Percentiles rank a stretch among this genome's conserved stretches.
These are phyloP conservation scores for Meteorus sp. DNA, from an alignment of 1,140 invertebrate species.

Conservation along the genomic window DNA sequence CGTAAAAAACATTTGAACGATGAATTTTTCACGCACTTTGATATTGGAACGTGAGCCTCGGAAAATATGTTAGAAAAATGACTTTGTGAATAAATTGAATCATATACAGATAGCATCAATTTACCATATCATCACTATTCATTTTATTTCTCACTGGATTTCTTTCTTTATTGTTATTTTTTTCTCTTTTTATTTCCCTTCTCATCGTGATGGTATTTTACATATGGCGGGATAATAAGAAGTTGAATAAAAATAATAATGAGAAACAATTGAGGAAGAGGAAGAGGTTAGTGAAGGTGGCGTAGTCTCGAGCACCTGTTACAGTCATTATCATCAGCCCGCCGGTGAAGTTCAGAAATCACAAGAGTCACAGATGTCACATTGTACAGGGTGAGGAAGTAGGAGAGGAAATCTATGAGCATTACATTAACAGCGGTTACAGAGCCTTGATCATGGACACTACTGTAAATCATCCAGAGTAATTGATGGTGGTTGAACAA, in stretches of 20 bases:
- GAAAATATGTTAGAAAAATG: neutral
- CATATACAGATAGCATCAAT: neutral
- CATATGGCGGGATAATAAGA: no score
- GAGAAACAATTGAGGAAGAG: neutral
- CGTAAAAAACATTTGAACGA: slow-evolving; percentile 9
- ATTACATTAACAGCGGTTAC: no score
- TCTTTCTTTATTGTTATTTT: no score
- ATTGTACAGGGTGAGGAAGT: no score
- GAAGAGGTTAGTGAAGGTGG: neutral
- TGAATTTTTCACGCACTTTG: slow-evolving; percentile 17
- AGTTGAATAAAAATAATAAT: neutral
- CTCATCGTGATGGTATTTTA: no score
- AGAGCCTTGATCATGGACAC: no score
- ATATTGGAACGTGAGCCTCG: slow-evolving; percentile 3
- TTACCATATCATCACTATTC: no score
- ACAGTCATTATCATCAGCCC: slow-evolving; percentile 8
- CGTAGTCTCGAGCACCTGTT: slow-evolving; percentile 6
- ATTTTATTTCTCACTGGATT: no score
- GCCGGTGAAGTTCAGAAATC: neutral
- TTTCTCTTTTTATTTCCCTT: no score
- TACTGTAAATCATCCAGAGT: neutral
- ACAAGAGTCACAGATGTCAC: neutral
- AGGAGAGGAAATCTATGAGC: no score
- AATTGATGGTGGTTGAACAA: neutral
- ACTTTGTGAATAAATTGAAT: neutral